These are phyloP conservation scores for Embidobia sp. DNA, from an alignment of 2,888 invertebrate genomes.

Conservation along the genomic window DNA sequence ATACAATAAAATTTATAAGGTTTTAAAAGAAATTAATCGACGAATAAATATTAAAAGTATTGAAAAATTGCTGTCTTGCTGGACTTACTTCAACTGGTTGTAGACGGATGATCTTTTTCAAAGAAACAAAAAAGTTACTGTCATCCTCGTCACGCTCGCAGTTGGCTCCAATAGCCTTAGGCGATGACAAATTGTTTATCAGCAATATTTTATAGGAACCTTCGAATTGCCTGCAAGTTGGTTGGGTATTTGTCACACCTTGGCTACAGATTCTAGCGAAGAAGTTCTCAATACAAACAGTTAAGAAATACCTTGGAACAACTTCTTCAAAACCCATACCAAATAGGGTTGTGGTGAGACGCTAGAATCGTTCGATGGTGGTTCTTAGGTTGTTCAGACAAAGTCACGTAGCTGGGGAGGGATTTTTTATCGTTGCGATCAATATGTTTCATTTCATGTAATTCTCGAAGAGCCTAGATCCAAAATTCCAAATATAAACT, in stretches of 20 bases:
- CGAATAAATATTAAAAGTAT: too few relatives aligned
- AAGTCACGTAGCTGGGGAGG: background rate
- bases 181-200: slow-evolving; percentile 18
- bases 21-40: too few relatives aligned
- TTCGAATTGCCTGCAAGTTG: slow-evolving; percentile 34
- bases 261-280: slow-evolving; percentile 36
- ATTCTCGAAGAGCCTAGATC: too few relatives aligned
- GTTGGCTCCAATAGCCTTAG: slow-evolving; percentile 22
- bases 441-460: too few relatives aligned
- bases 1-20: too few relatives aligned
- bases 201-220: slow-evolving; percentile 18
- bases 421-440: too few relatives aligned
- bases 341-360: background rate
- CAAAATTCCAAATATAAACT: too few relatives aligned
- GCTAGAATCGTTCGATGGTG: slow-evolving; percentile 18
- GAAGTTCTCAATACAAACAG: slow-evolving; percentile 36
- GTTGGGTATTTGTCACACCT: background rate
- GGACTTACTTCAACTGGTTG: too few relatives aligned
- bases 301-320: slow-evolving; percentile 8
- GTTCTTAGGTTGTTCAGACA: background rate
- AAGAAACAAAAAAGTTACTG: slow-evolving; percentile 1
- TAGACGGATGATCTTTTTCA: too few relatives aligned
- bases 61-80: too few relatives aligned
- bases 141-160: slow-evolving; percentile 22
- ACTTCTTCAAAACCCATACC: background rate